These are phyloP conservation scores for Delphinus delphis DNA, from an alignment of 2,113 vertebrate species.

Conservation along the genomic window DNA sequence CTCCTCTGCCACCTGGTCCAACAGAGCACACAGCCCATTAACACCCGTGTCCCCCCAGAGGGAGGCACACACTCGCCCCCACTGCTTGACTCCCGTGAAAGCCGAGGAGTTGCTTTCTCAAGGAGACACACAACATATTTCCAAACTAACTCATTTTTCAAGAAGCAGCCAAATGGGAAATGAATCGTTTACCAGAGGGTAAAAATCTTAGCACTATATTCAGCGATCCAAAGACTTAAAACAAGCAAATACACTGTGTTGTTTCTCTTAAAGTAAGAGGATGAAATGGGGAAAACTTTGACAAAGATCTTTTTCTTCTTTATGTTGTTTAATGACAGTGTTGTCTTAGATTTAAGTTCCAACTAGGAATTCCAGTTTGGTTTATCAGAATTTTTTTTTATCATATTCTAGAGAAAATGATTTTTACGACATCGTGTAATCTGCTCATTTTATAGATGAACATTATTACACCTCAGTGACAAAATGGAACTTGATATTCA, in stretches of 20 bases:
- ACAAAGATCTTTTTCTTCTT: not conserved
- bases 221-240: not conserved
- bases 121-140: not conserved
- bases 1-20: slow-evolving; percentile 94
- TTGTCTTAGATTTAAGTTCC: not conserved
- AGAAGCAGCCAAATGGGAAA: not conserved
- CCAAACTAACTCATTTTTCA: not conserved
- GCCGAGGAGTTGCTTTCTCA: not conserved
- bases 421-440: not conserved
- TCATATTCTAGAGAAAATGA: not conserved
- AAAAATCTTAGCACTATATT: not conserved
- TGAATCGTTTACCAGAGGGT: not conserved
- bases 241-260: not conserved
- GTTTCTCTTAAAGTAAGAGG: slow-evolving; percentile 14
- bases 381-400: not conserved
- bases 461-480: not conserved
- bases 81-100: not conserved
- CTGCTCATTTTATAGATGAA: not conserved
- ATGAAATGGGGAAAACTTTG: not conserved
- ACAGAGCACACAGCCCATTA: slow-evolving; percentile 29
- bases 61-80: not conserved
- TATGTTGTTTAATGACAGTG: not conserved
- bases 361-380: not conserved
- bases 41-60: rapidly evolving
- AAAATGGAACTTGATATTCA: not conserved